Evolutionary conservation across 1,140 invertebrate genomes (phyloP).

Genomic region (Ips nitidus): DNA sequence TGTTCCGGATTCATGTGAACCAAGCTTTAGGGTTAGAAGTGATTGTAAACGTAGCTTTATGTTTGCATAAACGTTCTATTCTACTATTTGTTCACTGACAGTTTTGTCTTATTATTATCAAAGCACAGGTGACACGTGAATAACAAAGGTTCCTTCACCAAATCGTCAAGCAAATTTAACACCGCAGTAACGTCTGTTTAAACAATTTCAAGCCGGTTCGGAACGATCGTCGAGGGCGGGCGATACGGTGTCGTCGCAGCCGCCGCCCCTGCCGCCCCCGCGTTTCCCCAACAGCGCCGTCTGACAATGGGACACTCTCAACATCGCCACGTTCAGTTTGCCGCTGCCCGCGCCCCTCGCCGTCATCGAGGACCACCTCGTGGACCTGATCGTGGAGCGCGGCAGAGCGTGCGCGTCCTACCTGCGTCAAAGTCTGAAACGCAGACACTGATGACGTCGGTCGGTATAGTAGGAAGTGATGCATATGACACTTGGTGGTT

Average conservation of each 20-base stretch:
- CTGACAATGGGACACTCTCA: slow-evolving; percentile 67
- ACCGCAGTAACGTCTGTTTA: too few species aligned
- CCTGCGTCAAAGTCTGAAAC: slow-evolving; percentile 54
- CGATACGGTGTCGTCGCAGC: slow-evolving; percentile 52
- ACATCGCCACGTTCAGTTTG: slow-evolving; percentile 56
- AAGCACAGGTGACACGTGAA: too few species aligned
- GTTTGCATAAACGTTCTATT: too few species aligned
- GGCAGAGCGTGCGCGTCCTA: slow-evolving; percentile 57
- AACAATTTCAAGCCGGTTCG: slow-evolving; percentile 46
- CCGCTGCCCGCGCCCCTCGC: slow-evolving; percentile 54
- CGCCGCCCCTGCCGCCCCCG: slow-evolving; percentile 66
- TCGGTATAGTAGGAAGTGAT: slow-evolving; percentile 36
- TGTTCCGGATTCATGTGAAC: too few species aligned
- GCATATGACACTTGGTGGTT: slow-evolving; percentile 35
- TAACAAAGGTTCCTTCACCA: too few species aligned
- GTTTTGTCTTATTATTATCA: too few species aligned
- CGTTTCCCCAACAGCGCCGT: slow-evolving; percentile 67
- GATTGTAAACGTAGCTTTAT: too few species aligned
- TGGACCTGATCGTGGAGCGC: slow-evolving; percentile 56
- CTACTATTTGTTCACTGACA: too few species aligned
- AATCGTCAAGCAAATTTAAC: too few species aligned
- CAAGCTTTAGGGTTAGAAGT: too few species aligned
- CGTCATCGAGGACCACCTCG: slow-evolving; percentile 56
- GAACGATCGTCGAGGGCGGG: slow-evolving; percentile 47
- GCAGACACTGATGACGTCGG: neutral